Conservation (phyloP, 2,113 vertebrate genomes). For the Candoia aspera region DNA sequence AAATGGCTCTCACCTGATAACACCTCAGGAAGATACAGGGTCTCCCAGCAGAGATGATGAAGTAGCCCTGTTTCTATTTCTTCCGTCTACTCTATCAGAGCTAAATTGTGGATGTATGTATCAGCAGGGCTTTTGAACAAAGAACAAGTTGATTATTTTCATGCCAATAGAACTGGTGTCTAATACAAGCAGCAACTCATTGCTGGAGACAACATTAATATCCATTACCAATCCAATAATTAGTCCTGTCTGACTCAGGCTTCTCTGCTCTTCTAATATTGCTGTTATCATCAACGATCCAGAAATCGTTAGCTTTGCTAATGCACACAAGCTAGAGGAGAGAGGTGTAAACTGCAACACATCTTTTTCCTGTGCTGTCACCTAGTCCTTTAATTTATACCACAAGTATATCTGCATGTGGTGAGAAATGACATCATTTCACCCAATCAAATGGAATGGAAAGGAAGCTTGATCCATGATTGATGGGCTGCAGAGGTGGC, state of each 20-base stretch:
- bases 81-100: not conserved
- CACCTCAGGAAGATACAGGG: not conserved
- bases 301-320: not conserved
- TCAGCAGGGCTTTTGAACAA: not conserved
- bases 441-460: slow-evolving; percentile 6
- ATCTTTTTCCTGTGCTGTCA: slow-evolving; percentile 4
- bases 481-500: slow-evolving; percentile 32
- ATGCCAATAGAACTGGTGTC: not conserved
- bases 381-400: not conserved
- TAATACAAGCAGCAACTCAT: not conserved
- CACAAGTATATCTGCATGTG: fast-evolving
- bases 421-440: slow-evolving; percentile 29
- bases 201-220: not conserved
- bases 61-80: not conserved
- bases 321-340: not conserved
- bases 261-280: slow-evolving; percentile 5
- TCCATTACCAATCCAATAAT: not conserved
- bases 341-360: not conserved
- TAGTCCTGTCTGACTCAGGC: not conserved
- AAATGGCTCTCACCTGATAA: not conserved
- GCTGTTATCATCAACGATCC: not conserved
- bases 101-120: not conserved
- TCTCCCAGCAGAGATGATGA: not conserved
- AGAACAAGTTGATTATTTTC: not conserved
- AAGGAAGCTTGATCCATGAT: slow-evolving; percentile 34